Percentiles rank a stretch among this genome's conserved stretches.
phyloP scores from a whole-genome alignment of 2,113 vertebrate genomes.

The human region GRCh38 chr4:22679001-22679500 shows the following conservation, averaged over 20 bases:
- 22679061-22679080: neutral
- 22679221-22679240: neutral
- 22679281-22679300: neutral
- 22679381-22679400: neutral
- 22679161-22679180: neutral
- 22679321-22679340: neutral
- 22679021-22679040: neutral
- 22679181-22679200: neutral
- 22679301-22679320: slow-evolving; percentile 2
- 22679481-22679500: slow-evolving; percentile 35
- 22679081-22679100: neutral
- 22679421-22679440: slow-evolving; percentile 6
- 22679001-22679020: neutral
- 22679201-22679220: neutral
- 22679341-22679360: neutral
- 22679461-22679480: neutral
- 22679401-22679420: slow-evolving; percentile 12
- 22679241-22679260: neutral
- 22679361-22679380: neutral
- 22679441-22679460: neutral
- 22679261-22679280: neutral
- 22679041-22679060: neutral
- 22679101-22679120: neutral
- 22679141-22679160: neutral
- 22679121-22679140: neutral